A percentile compares a stretch with the other conserved stretches of the same genome.
Evolutionary conservation across 2,888 invertebrate genomes (phyloP).

Genomic region (Drymonia ruficornis): DNA sequence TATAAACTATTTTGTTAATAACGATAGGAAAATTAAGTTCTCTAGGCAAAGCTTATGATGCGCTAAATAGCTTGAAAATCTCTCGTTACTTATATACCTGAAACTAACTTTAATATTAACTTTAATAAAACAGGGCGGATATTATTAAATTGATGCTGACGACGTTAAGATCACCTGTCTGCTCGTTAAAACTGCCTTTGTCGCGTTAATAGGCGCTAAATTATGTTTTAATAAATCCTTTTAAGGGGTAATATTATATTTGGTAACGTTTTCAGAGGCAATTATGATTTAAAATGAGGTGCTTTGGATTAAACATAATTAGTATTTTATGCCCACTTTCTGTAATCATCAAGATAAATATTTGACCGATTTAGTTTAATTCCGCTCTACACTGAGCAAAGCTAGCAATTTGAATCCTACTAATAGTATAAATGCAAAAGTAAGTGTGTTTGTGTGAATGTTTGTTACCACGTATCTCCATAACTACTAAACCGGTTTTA

Average conservation of each 20-base stretch:
- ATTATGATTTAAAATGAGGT: background rate
- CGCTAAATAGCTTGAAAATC: background rate
- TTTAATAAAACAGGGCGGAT: background rate
- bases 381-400: no score
- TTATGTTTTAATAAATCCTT: slow-evolving; percentile 16
- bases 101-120: background rate
- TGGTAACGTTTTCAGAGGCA: background rate
- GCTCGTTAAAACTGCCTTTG: slow-evolving; percentile 11
- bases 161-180: slow-evolving; percentile 9
- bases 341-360: no score
- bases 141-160: slow-evolving; percentile 5
- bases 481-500: no score
- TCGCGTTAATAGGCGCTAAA: slow-evolving; percentile 13
- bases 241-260: slow-evolving; percentile 5
- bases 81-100: background rate
- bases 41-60: no score
- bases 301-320: background rate
- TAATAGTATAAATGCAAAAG: no score
- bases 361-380: no score
- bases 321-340: background rate
- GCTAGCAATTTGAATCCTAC: no score
- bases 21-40: no score
- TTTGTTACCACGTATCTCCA: no score
- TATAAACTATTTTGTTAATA: no score
- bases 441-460: no score